These are phyloP conservation scores for Drosophila prolongata DNA, from an alignment of 2,888 invertebrate genomes.

Conservation along the genomic window DNA sequence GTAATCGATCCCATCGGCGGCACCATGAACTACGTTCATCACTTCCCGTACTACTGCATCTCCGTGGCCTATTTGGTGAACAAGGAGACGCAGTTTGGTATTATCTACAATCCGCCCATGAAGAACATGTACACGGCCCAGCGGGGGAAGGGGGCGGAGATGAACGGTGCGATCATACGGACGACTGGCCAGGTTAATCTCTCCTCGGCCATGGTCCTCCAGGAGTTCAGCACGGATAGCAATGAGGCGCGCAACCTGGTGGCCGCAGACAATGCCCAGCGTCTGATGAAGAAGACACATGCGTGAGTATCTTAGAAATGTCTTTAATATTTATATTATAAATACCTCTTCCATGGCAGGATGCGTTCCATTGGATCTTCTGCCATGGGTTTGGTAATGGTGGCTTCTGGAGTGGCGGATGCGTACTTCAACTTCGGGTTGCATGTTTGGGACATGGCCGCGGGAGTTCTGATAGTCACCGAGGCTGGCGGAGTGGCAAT, in stretches of 20 bases:
- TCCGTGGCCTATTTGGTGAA: constrained; percentile 58
- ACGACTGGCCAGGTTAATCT: constrained; percentile 43
- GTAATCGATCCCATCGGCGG: constrained; percentile 70
- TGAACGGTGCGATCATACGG: constrained; percentile 42
- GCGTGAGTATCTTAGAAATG: constrained; percentile 87
- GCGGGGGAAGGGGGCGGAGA: constrained; percentile 42
- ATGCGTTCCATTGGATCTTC: constrained; percentile 95
- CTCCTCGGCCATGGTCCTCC: constrained; percentile 51
- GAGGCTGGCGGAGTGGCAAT: constrained; percentile 97
- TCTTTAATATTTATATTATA: too few species aligned
- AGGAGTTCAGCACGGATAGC: constrained; percentile 51
- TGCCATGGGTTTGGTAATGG: constrained; percentile 96
- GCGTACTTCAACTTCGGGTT: constrained; percentile 96
- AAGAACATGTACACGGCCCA: constrained; percentile 54
- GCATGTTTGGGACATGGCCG: constrained; percentile 97
- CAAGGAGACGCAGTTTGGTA: constrained; percentile 47
- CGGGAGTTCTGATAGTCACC: constrained; percentile 92
- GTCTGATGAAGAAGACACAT: constrained; percentile 88
- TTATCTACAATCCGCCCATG: constrained; percentile 58
- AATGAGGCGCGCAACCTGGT: constrained; percentile 73
- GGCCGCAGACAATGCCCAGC: constrained; percentile 88
- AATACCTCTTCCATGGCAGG: constrained; percentile 74
- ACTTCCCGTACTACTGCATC: constrained; percentile 69
- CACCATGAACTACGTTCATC: constrained; percentile 61
- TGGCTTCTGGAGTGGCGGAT: constrained; percentile 95